phyloP scores from a whole-genome alignment of 2,113 vertebrate species.

The human (Homo sapiens) region DNA sequence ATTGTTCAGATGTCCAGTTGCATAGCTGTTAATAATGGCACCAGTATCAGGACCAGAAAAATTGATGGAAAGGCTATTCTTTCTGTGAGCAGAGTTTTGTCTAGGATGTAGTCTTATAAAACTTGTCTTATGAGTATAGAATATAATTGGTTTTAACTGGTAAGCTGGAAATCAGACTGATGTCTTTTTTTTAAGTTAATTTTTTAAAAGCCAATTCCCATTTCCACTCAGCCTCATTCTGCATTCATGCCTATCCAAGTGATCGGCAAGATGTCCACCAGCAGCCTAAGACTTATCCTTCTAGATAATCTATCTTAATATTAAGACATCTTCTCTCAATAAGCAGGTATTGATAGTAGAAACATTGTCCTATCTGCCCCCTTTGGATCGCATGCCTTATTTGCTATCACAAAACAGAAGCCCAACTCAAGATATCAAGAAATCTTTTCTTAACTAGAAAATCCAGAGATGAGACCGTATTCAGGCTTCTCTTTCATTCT shows the following conservation, averaged over 20 bases:
- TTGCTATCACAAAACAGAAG: not conserved
- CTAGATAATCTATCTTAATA: not conserved
- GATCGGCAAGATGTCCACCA: not conserved
- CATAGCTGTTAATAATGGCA: not conserved
- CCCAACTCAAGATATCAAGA: not conserved
- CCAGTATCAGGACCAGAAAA: not conserved
- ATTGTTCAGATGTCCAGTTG: not conserved
- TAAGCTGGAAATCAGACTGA: not conserved
- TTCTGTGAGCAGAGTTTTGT: not conserved
- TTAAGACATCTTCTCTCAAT: not conserved
- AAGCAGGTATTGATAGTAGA: too few species aligned
- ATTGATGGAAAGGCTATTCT: not conserved
- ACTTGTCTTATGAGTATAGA: not conserved
- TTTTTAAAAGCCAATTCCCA: not conserved
- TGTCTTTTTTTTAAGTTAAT: not conserved
- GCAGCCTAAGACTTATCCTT: not conserved
- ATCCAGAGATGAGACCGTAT: not conserved
- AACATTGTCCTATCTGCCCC: not conserved
- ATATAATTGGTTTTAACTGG: not conserved
- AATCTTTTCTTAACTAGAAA: not conserved
- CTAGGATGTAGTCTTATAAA: not conserved
- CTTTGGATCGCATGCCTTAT: not conserved
- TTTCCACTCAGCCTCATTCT: not conserved
- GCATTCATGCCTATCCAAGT: not conserved
- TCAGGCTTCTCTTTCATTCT: not conserved